Evolutionary conservation across 2,888 invertebrate species (phyloP).

Genomic region (Margaritifera margaritifera): DNA sequence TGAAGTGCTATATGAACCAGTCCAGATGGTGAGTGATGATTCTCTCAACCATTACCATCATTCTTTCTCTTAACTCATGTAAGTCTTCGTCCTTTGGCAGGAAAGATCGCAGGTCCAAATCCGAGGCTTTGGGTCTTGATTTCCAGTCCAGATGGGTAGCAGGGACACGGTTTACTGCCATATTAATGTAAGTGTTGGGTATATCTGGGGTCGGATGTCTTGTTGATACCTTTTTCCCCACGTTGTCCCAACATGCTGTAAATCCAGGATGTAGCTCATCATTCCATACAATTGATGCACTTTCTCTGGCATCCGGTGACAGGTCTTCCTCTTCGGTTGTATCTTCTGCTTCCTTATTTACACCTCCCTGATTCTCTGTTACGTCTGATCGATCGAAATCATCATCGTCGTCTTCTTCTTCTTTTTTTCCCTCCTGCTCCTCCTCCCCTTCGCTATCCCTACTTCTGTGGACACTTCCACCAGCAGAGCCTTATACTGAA

Average conservation of each 20-base stretch:
- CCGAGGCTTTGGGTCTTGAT: too few relatives aligned
- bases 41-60: conserved; percentile 16
- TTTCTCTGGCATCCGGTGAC: too few relatives aligned
- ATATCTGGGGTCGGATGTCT: conserved; percentile 10
- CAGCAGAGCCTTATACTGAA: neutral
- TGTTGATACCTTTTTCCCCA: conserved; percentile 23
- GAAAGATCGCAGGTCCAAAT: too few relatives aligned
- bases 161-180: conserved; percentile 25
- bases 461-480: too few relatives aligned
- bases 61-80: conserved; percentile 4
- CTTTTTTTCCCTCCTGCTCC: neutral
- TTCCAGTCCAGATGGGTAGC: conserved; percentile 4
- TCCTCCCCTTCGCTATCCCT: too few relatives aligned
- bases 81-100: conserved; percentile 12
- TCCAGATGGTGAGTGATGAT: conserved; percentile 15
- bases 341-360: neutral
- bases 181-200: conserved; percentile 22
- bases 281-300: neutral
- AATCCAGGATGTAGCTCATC: conserved; percentile 11
- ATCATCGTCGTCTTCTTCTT: too few relatives aligned
- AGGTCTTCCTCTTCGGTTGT: too few relatives aligned
- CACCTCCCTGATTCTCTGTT: neutral
- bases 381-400: too few relatives aligned
- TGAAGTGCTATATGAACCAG: conserved; percentile 21
- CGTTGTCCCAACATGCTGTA: conserved; percentile 33